Conservation (phyloP, 2,113 vertebrate genomes). For the Cryptotis parvus region DNA sequence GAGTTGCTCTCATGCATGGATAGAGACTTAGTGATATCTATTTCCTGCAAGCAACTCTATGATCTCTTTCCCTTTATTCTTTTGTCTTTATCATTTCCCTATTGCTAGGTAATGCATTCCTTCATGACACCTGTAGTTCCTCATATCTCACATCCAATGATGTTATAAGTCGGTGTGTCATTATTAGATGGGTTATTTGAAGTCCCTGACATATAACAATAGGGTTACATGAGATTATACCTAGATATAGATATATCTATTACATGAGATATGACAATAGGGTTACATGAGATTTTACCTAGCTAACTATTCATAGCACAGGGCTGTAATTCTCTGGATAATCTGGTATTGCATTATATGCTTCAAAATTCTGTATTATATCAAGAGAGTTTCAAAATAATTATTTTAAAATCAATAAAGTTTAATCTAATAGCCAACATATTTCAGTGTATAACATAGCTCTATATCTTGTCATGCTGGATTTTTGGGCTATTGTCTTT, state of each 20-base stretch:
- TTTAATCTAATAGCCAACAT: background rate
- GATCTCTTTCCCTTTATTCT: background rate
- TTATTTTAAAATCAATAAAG: background rate
- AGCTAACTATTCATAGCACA: background rate
- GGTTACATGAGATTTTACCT: background rate
- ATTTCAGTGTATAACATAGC: background rate
- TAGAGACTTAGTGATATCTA: background rate
- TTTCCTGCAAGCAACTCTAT: background rate
- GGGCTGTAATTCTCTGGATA: background rate
- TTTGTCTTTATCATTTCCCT: too few species aligned
- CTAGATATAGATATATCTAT: too few species aligned
- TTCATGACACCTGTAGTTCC: background rate
- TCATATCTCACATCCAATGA: background rate
- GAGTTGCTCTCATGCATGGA: background rate
- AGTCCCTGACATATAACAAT: background rate
- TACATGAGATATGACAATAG: too few species aligned
- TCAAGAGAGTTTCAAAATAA: background rate
- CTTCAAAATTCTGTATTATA: background rate
- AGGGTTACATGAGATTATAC: background rate
- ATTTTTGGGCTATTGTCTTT: background rate
- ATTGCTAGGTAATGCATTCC: background rate
- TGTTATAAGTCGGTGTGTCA: background rate
- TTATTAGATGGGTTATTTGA: background rate
- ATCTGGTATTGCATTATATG: rapidly evolving
- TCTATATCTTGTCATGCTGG: background rate